Conservation (phyloP, 2,888 invertebrate genomes). For the Drosophila demipolita region DNA sequence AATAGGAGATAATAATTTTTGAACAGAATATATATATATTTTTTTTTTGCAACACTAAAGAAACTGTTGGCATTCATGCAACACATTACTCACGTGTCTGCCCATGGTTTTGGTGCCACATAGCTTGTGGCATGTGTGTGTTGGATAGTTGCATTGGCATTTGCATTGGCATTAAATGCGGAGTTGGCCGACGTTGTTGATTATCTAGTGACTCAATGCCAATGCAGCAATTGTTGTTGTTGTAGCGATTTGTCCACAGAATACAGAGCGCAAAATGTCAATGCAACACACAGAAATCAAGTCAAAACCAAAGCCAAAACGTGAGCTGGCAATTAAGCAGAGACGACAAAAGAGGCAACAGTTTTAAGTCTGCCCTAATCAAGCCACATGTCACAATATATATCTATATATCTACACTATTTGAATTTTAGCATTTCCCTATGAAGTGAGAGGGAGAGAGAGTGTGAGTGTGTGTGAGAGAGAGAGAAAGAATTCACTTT, state of each 20-base stretch:
- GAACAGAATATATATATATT: no score
- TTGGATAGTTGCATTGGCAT: slow-evolving; percentile 52
- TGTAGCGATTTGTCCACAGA: slow-evolving; percentile 73
- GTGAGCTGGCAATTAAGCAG: slow-evolving; percentile 78
- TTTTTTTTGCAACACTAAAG: no score
- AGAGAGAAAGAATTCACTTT: slow-evolving; percentile 1
- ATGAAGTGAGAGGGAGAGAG: slow-evolving; percentile 1
- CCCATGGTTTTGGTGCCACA: slow-evolving; percentile 30
- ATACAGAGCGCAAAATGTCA: slow-evolving; percentile 74
- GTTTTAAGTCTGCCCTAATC: background rate
- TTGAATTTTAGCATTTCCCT: slow-evolving; percentile 49
- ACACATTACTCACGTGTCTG: slow-evolving; percentile 11
- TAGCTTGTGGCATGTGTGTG: slow-evolving; percentile 14
- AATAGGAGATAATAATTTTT: background rate
- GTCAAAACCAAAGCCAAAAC: slow-evolving; percentile 70
- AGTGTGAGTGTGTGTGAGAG: no score
- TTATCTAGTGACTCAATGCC: slow-evolving; percentile 70
- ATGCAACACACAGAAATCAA: slow-evolving; percentile 65
- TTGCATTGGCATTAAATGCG: slow-evolving; percentile 75
- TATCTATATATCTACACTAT: slow-evolving; percentile 26
- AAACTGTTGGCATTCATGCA: background rate
- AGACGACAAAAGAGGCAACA: slow-evolving; percentile 9
- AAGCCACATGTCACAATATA: slow-evolving; percentile 43
- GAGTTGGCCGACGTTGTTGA: slow-evolving; percentile 59
- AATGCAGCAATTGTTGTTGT: slow-evolving; percentile 42